A percentile compares a stretch with the other conserved stretches of the same genome.
Evolutionary conservation across 2,888 invertebrate species (phyloP).

Genomic region (Mellilla xanthometata): DNA sequence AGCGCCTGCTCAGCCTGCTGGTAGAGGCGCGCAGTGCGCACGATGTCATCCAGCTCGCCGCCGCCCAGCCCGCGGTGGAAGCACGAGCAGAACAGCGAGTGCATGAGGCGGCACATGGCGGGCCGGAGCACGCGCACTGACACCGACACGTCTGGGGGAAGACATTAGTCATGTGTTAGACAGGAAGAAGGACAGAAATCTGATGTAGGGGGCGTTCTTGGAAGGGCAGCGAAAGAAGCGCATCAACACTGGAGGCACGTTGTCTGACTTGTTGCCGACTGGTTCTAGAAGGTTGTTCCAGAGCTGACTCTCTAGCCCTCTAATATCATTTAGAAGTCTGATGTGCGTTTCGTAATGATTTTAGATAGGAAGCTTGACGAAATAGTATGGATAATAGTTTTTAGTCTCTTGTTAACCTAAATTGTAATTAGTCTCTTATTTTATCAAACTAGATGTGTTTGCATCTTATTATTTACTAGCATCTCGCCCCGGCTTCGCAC

Average conservation of each 20-base stretch:
- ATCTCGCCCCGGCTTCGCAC: too few relatives aligned
- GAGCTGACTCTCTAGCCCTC: too few relatives aligned
- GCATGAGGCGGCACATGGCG: constrained; percentile 87
- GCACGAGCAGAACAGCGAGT: constrained; percentile 88
- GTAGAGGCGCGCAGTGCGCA: constrained; percentile 83
- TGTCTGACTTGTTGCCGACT: constrained; percentile 84
- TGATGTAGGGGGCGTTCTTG: constrained; percentile 81
- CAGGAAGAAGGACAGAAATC: too few relatives aligned
- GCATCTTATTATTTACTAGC: too few relatives aligned
- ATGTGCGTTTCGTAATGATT: too few relatives aligned
- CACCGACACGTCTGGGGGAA: constrained; percentile 85
- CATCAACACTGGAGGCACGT: constrained; percentile 80
- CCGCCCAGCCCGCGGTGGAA: constrained; percentile 84
- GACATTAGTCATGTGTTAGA: too few relatives aligned
- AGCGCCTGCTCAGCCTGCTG: constrained; percentile 85
- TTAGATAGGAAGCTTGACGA: too few relatives aligned
- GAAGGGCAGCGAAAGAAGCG: constrained; percentile 85
- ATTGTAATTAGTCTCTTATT: too few relatives aligned
- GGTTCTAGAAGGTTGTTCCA: constrained; percentile 90
- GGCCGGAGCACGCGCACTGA: constrained; percentile 84
- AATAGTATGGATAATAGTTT: too few relatives aligned
- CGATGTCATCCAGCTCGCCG: constrained; percentile 82
- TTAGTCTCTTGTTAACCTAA: too few relatives aligned
- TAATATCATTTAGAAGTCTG: too few relatives aligned
- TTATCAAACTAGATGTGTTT: too few relatives aligned